Base-by-base conservation (phyloP, 2,888 invertebrate species). In the Melinaea marsaeus region DNA sequence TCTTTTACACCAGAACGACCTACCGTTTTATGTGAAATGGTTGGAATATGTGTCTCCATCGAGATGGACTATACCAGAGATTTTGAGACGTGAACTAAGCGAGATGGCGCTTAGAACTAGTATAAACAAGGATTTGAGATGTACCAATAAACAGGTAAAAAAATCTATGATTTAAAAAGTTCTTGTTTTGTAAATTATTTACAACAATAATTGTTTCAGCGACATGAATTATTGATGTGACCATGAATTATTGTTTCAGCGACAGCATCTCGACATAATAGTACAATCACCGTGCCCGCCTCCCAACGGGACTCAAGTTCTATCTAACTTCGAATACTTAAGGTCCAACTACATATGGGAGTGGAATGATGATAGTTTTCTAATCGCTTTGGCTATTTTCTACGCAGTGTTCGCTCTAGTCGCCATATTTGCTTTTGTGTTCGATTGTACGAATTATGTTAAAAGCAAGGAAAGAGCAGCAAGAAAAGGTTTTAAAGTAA, bases 251-350 rank as follows among this genome's bases (percentile, higher is more conserved):
- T 63, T 42, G 56, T 76, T 79, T 69, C 93, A 97, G 93, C 94
- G 96, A 67, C 95, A 96, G 75, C 94, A 95, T 75, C 95, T 95
- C 84, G 96, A 96, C 77, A 96, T 96, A 69, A 97, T 97, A 76
- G 95, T 96, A 37, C 95, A 96, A 79, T 93, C 95, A 51, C 93
- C 95, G 13, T 96, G 96, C 78, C 95, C 95, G 4, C 93, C 94
- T 3, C 95, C 95, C 1, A 95, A 96, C 78, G 96, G 96, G 48
- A 94, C 94, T 0, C 94, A 94, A 85, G 92, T 93, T 57, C 87
- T 95, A 63, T 87, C 92, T 61, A 90, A 88, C 78, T 87, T 75
- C 77, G 87, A 85, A 45, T 86, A 87, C 66, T 74, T 87, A 1
- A 72, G 79, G n/a, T 75, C 85, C 0, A 83, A 88, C 37, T 77